phyloP scores from a whole-genome alignment of 2,797 vertebrate genomes.

The Aulostomus chinensis region DNA sequence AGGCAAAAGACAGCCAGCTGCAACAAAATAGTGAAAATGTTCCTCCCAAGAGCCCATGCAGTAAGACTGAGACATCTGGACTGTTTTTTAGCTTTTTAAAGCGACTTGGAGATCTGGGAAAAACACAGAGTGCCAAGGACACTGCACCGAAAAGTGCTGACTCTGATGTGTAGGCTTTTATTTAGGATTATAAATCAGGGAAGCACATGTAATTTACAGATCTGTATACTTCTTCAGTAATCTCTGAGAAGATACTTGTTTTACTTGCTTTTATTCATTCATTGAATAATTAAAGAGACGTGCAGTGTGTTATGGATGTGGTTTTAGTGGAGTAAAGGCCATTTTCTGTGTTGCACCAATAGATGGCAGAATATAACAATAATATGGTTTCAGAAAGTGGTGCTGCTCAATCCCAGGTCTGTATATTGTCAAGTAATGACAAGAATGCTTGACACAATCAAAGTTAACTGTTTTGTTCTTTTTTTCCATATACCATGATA shows the following conservation, averaged over 20 bases:
- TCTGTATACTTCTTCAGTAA: too few relatives aligned
- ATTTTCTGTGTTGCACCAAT: slow-evolving; percentile 42
- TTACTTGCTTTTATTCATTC: too few relatives aligned
- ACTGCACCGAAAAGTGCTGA: slow-evolving; percentile 25
- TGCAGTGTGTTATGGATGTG: not conserved
- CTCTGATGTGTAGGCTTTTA: slow-evolving; percentile 42
- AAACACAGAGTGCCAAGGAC: slow-evolving; percentile 55
- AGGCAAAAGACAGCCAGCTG: not conserved
- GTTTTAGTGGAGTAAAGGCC: slow-evolving; percentile 4
- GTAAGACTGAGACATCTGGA: slow-evolving; percentile 59
- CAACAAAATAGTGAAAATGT: slow-evolving; percentile 36
- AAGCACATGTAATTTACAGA: too few relatives aligned
- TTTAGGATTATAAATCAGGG: slow-evolving; percentile 9
- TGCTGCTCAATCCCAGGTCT: slow-evolving; percentile 1
- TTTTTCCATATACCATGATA: too few relatives aligned
- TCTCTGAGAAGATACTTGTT: too few relatives aligned
- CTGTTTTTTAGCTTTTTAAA: slow-evolving; percentile 75
- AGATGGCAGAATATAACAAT: slow-evolving; percentile 54
- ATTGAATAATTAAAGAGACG: too few relatives aligned
- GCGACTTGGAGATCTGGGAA: slow-evolving; percentile 71
- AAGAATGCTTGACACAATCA: too few relatives aligned
- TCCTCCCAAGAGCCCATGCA: slow-evolving; percentile 42
- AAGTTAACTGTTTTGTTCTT: too few relatives aligned
- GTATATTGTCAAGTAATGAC: slow-evolving; percentile 14
- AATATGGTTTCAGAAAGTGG: not conserved